Conservation (phyloP, 2,888 invertebrate genomes). For the Globia sparganii region DNA sequence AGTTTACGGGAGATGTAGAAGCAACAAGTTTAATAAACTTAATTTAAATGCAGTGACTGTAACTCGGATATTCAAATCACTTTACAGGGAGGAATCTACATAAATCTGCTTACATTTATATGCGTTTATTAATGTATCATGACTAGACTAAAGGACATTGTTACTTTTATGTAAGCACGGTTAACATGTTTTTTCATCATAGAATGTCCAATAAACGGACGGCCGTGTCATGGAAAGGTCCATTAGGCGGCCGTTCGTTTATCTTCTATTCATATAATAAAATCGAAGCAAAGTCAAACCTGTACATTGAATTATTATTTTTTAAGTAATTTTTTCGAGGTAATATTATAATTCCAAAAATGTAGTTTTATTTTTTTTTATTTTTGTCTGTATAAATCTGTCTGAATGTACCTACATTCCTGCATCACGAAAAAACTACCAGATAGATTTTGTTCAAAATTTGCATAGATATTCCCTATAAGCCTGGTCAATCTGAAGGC, state of each 20-base stretch:
- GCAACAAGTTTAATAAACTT: slow-evolving; percentile 69
- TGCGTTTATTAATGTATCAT: slow-evolving; percentile 34
- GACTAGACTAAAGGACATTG: slow-evolving; percentile 16
- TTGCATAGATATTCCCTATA: not conserved
- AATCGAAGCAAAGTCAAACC: not conserved
- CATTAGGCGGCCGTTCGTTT: not conserved
- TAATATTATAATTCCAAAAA: not conserved
- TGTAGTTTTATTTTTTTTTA: not conserved
- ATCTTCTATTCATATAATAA: not conserved
- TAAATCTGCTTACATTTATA: slow-evolving; percentile 63
- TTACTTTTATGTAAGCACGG: not conserved
- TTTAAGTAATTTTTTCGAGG: not conserved
- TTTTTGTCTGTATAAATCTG: no score
- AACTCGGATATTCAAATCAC: slow-evolving; percentile 66
- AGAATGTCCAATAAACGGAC: not conserved
- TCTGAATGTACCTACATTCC: no score
- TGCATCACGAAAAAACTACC: no score
- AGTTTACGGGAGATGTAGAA: slow-evolving; percentile 53
- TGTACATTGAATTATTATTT: no score
- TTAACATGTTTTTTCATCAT: not conserved
- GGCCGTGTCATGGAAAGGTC: not conserved
- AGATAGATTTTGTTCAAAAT: no score
- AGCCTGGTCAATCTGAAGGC: not conserved
- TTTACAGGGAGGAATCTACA: slow-evolving; percentile 65
- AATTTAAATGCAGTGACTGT: slow-evolving; percentile 67